Evolutionary conservation across 2,888 invertebrate species (phyloP), one percentile per base, ranked within the genome.

Genomic region (Malthinus flaveolus): DNA sequence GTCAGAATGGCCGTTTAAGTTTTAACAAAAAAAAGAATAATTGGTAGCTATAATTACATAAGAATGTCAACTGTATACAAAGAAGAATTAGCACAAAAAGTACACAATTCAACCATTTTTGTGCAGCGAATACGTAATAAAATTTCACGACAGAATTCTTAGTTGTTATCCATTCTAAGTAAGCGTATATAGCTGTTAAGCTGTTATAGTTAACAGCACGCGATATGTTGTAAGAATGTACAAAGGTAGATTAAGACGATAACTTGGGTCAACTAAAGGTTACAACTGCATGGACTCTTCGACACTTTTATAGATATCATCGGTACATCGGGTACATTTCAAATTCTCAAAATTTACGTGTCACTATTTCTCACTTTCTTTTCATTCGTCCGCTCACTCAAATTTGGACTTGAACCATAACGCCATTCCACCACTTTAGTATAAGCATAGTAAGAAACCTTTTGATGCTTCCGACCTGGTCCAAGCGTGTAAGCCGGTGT

Each of bases 131-230:
- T 65, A 64, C 64, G 66, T 63, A 69, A 69, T 69, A 69, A 66
- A 68, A 67, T 69, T 67, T 68, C 67, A 67, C 61, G 66, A 60
- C 56, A 65, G 68, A 68, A 68, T 68, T 68, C 66, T 58, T 63
- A 59, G 65, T 66, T 63, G 62, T 61, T 63, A 67, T 68, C 65
- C 63, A 63, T 62, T 64, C 66, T 64, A 66, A 70, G 67, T 65
- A 68, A 65, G 68, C 52, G 62, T 60, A 65, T 56, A n/a, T n/a
- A n/a, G n/a, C n/a, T n/a, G n/a, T n/a, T n/a, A n/a, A 63, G 61
- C 61, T 59, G 62, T 65, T 64, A 66, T 64, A 66, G 63, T 66
- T 63, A 64, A 57, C 59, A 63, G 57, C 59, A 57, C 47, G 55
- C 59, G 60, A 61, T 65, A 62, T 66, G 60, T 64, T 64, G 63